These are phyloP conservation scores for Neodon shergylaensis DNA, from an alignment of 2,113 vertebrate species.

Conservation along the genomic window DNA sequence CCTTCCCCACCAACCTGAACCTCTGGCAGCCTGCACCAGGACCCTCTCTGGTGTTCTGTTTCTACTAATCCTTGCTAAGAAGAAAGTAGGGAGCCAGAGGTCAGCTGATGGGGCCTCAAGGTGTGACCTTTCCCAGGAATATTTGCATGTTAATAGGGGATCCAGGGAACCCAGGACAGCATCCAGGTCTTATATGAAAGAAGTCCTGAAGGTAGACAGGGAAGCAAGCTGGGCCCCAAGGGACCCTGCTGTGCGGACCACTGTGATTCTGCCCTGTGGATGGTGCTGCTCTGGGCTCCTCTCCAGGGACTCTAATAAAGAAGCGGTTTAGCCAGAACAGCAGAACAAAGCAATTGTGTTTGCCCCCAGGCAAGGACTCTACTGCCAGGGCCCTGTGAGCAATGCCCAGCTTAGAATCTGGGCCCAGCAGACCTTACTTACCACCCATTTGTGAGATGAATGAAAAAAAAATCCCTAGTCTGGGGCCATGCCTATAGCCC, in stretches of 20 bases:
- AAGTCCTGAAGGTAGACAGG: slow-evolving; percentile 69
- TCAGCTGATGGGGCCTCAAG: slow-evolving; percentile 80
- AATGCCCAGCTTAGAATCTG: slow-evolving; percentile 48
- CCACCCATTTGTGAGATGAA: slow-evolving; percentile 28
- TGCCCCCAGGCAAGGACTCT: slow-evolving; percentile 38
- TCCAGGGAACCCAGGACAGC: slow-evolving; percentile 73
- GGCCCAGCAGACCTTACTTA: slow-evolving; percentile 33
- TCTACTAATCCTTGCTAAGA: slow-evolving; percentile 80
- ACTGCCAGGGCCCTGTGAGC: slow-evolving; percentile 57
- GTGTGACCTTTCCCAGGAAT: slow-evolving; percentile 82
- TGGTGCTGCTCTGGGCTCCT: slow-evolving; percentile 71
- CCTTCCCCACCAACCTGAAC: background rate
- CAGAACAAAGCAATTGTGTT: slow-evolving; percentile 80
- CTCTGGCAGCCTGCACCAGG: background rate
- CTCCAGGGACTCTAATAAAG: slow-evolving; percentile 75
- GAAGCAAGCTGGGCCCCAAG: slow-evolving; percentile 43
- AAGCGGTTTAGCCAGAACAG: slow-evolving; percentile 73
- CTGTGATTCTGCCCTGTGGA: slow-evolving; percentile 52
- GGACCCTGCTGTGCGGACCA: slow-evolving; percentile 64
- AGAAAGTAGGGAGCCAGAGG: slow-evolving; percentile 77
- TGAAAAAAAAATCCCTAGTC: background rate
- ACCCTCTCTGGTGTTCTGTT: slow-evolving; percentile 69
- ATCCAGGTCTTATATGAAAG: slow-evolving; percentile 78
- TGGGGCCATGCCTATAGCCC: background rate
- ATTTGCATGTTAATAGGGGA: slow-evolving; percentile 80